phyloP scores from a whole-genome alignment of 2,797 vertebrate genomes.

The Cossypha caffra region DNA sequence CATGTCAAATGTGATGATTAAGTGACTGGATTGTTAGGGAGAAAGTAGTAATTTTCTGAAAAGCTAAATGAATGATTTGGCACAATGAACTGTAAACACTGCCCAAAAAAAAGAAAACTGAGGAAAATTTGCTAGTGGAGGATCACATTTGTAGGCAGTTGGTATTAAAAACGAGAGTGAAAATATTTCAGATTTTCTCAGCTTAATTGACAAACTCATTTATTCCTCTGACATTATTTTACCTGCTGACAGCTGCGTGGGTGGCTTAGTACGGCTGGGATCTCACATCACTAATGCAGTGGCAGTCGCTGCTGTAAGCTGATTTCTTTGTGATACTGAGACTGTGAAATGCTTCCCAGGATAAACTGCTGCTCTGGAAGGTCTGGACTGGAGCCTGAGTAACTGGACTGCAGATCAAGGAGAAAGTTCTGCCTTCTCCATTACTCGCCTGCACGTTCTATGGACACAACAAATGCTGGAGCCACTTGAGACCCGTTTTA shows the following conservation, averaged over 20 bases:
- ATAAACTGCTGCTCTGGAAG: not conserved
- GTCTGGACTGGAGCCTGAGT: not conserved
- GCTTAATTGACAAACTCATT: not conserved
- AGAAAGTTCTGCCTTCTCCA: not conserved
- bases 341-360: not conserved
- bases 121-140: not conserved
- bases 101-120: not conserved
- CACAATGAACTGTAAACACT: conserved; percentile 22
- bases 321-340: not conserved
- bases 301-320: not conserved
- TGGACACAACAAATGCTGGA: not conserved
- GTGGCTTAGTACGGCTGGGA: not conserved
- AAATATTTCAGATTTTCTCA: not conserved
- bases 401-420: not conserved
- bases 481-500: not conserved
- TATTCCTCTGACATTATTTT: not conserved
- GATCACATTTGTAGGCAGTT: not conserved
- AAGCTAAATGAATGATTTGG: conserved; percentile 38
- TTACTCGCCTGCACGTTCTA: not conserved
- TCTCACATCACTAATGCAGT: not conserved
- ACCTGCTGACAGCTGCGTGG: conserved; percentile 18
- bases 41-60: conserved; percentile 58
- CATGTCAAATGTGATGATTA: conserved; percentile 55
- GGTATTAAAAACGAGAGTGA: not conserved
- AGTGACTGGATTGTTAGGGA: conserved; percentile 29